A percentile compares a stretch with the other conserved stretches of the same genome.
These are phyloP conservation scores for Sialia sialis DNA, from an alignment of 2,113 vertebrate species.

Conservation along the genomic window DNA sequence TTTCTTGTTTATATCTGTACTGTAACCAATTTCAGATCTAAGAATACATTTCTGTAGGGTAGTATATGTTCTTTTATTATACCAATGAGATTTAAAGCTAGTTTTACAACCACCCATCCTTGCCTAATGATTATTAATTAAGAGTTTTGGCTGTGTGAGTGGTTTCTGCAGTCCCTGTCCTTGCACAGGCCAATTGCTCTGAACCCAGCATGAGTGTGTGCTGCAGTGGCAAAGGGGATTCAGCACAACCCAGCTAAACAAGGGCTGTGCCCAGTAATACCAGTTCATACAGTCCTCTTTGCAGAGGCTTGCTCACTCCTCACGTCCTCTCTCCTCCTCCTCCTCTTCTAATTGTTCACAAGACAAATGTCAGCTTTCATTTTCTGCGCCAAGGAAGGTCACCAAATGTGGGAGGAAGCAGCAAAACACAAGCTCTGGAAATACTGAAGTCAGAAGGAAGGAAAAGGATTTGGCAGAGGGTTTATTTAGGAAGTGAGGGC, in stretches of 20 bases:
- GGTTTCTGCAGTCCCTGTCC: too few species aligned
- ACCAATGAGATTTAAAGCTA: not conserved
- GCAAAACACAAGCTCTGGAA: not conserved
- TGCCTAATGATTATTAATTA: not conserved
- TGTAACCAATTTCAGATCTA: not conserved
- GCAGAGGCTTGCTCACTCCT: not conserved
- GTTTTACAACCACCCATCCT: not conserved
- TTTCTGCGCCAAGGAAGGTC: not conserved
- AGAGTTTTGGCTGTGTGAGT: not conserved
- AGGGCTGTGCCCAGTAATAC: not conserved
- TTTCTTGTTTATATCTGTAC: not conserved
- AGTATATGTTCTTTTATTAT: not conserved
- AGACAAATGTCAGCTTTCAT: not conserved
- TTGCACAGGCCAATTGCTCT: not conserved
- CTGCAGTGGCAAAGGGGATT: not conserved
- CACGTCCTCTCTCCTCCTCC: too few species aligned
- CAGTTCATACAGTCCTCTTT: not conserved
- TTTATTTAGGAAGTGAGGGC: not conserved
- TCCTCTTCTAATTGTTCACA: not conserved
- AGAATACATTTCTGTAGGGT: not conserved
- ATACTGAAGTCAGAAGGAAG: not conserved
- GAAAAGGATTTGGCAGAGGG: not conserved
- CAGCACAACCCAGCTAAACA: not conserved
- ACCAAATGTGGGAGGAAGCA: not conserved
- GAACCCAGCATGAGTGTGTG: fast-evolving